These are phyloP conservation scores for Amyelois transitella DNA, from an alignment of 1,140 invertebrate genomes.

Conservation along the genomic window DNA sequence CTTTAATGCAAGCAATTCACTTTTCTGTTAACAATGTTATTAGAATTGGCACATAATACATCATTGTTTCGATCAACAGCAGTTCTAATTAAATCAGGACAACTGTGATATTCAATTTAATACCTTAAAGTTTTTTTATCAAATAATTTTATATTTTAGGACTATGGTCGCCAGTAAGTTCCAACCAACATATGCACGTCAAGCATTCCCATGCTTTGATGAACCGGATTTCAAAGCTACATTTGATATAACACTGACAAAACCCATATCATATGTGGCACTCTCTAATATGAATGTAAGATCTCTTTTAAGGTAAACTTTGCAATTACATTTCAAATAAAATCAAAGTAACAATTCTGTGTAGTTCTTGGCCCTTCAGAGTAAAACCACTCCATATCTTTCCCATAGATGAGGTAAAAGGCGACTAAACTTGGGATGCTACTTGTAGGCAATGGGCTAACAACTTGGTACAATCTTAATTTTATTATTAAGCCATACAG, in stretches of 20 bases:
- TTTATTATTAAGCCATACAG: too few relatives aligned
- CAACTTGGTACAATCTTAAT: too few relatives aligned
- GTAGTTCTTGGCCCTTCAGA: too few relatives aligned
- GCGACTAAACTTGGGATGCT: too few relatives aligned
- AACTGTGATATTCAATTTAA: not conserved
- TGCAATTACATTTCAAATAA: not conserved
- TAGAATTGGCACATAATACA: not conserved
- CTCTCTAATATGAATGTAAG: slow-evolving; percentile 87
- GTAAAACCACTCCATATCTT: too few relatives aligned
- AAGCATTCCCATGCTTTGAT: slow-evolving; percentile 96
- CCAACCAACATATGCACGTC: slow-evolving; percentile 93
- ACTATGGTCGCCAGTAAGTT: slow-evolving; percentile 93
- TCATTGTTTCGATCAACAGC: not conserved
- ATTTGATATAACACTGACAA: slow-evolving; percentile 85
- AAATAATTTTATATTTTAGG: slow-evolving; percentile 72
- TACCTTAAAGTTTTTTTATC: slow-evolving; percentile 1
- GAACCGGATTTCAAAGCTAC: slow-evolving; percentile 95
- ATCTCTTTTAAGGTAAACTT: slow-evolving; percentile 13
- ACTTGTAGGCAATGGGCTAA: too few relatives aligned
- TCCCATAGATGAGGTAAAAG: too few relatives aligned
- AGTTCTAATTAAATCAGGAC: not conserved
- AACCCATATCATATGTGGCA: slow-evolving; percentile 81
- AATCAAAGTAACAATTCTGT: not conserved
- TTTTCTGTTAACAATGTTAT: not conserved
- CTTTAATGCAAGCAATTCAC: not conserved